These are phyloP conservation scores for Gymnothorax javanicus DNA, from an alignment of 2,797 vertebrate genomes.

Conservation along the genomic window DNA sequence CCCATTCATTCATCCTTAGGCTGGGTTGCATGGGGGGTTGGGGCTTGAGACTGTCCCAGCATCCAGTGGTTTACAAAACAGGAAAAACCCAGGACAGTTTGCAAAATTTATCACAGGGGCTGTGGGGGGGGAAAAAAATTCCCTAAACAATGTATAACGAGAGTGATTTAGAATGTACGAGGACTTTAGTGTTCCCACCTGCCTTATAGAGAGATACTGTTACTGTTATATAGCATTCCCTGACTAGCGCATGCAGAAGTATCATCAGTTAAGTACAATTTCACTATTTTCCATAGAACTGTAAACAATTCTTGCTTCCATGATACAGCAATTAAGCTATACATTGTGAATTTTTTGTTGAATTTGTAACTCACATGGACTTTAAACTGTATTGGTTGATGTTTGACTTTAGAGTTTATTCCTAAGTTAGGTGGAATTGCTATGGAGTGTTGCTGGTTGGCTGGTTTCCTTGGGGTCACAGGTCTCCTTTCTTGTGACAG, in stretches of 20 bases:
- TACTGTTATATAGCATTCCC: background rate
- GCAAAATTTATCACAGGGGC: too few relatives aligned
- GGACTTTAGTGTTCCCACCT: background rate
- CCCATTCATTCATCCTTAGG: too few relatives aligned
- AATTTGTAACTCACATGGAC: background rate
- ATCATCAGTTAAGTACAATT: background rate
- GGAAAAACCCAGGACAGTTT: too few relatives aligned
- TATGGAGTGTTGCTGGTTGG: too few relatives aligned
- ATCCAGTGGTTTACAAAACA: too few relatives aligned
- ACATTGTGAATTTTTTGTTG: too few relatives aligned
- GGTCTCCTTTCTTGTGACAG: conserved; percentile 54
- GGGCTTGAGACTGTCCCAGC: too few relatives aligned
- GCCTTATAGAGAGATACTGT: background rate
- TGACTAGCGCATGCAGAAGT: background rate
- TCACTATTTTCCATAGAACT: background rate
- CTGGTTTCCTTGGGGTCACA: background rate
- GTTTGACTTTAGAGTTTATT: background rate
- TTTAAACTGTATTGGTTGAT: background rate
- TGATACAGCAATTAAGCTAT: too few relatives aligned
- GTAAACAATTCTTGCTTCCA: background rate
- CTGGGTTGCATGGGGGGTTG: too few relatives aligned
- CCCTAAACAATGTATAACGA: too few relatives aligned
- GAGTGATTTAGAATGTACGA: background rate
- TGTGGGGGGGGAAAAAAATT: too few relatives aligned
- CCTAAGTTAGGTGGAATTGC: background rate